Percentiles rank a stretch among this genome's conserved stretches.
phyloP scores from a whole-genome alignment of 2,113 vertebrate genomes.

The Anhinga anhinga region DNA sequence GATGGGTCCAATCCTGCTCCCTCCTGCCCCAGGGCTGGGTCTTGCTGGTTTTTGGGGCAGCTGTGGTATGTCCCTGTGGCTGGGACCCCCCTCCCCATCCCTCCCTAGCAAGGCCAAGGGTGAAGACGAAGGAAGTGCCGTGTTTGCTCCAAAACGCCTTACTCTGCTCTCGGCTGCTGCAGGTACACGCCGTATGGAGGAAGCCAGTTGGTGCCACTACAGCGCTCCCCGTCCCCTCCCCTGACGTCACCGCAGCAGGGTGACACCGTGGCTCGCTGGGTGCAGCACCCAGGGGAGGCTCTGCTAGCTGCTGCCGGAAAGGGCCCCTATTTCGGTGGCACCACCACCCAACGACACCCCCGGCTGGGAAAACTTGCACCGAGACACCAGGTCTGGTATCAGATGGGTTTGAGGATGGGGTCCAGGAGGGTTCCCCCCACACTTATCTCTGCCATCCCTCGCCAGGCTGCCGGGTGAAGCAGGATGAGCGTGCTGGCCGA shows the following conservation, averaged over 20 bases:
- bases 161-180: not conserved
- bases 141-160: not conserved
- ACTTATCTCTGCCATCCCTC: not conserved
- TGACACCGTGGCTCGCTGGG: not conserved
- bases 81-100: not conserved
- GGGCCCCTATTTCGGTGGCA: accelerated
- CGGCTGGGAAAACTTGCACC: not conserved
- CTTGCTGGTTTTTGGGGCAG: not conserved
- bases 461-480: not conserved
- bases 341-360: not conserved
- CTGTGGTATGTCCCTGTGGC: not conserved
- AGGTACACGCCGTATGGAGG: not conserved
- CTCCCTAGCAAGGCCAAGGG: not conserved
- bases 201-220: not conserved
- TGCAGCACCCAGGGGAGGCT: not conserved
- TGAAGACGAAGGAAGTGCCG: not conserved
- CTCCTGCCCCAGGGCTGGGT: not conserved
- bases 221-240: not conserved
- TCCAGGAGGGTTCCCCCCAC: not conserved
- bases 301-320: not conserved
- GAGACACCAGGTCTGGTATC: not conserved
- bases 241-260: not conserved
- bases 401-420: not conserved
- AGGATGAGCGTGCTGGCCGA: conserved; percentile 4
- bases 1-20: not conserved